Evolutionary conservation across 2,113 vertebrate genomes (phyloP), one percentile per base, ranked within the genome.

Genomic region (Orycteropus afer): DNA sequence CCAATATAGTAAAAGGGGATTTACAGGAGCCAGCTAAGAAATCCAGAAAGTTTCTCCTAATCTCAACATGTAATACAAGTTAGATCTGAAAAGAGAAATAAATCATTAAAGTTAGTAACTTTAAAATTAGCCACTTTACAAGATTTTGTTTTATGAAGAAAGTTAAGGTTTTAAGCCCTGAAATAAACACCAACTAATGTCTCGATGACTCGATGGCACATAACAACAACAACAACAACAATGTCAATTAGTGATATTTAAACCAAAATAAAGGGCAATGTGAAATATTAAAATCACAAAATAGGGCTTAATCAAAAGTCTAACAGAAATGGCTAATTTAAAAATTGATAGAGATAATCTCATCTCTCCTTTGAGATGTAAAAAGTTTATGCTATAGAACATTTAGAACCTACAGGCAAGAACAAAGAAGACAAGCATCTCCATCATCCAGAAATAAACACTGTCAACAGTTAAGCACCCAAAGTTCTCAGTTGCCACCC

Each of bases 31-130:
- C 81, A 87, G 22, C 18, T 29, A 34, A 34, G 49, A 77, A 55
- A 77, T 78, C 1, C 57, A 78, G n/a, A 81, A 61, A 55, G 37
- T 37, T 29, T 18, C 15, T 76, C 71, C 55, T 22, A 61, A 49
- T 51, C 18, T 83, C 61, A 71, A 91, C 57, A n/a, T 25, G 14
- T 10, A 82, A 86, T 27, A 47, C 23, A 10, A 27, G 14, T 63
- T 23, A 67, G 20, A 82, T 65, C 23, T 63, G 73, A 63, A 91
- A 88, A 25, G 13, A 69, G 12, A 4, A 73, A 23, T 51, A 55
- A 55, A 37, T 87, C 51, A 93, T 34, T 82, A 49, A 61, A 95
- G 42, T 11, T 12, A 42, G 90, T 29, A 74, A 90, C 49, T 85
- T n/a, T 27, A 73, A 51, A 84, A 37, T 61, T 10, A 59, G 67